phyloP scores from a whole-genome alignment of 2,113 vertebrate genomes.

The Mungos mungo region DNA sequence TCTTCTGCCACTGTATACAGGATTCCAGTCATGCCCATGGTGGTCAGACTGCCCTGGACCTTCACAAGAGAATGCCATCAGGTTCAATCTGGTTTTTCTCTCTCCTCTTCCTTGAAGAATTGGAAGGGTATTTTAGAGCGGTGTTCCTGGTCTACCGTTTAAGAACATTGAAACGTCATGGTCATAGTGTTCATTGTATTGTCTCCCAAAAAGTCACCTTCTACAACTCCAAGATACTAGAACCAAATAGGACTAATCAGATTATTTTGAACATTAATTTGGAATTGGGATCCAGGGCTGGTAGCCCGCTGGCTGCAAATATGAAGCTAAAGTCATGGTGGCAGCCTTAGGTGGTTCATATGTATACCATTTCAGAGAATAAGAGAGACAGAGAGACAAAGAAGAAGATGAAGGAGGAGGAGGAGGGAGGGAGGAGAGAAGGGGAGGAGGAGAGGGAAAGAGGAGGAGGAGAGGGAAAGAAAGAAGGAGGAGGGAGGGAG shows the following conservation, averaged over 20 bases:
- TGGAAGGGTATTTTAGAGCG: not conserved
- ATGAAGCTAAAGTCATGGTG: not conserved
- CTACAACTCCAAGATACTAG: not conserved
- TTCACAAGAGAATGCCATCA: not conserved
- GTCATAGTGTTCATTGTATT: not conserved
- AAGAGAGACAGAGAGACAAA: not conserved
- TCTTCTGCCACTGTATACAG: not conserved
- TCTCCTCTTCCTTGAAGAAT: not conserved
- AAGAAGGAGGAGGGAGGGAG: no score
- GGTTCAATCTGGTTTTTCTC: not conserved
- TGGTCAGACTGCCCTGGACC: not conserved
- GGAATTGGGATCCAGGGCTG: not conserved
- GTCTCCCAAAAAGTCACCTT: not conserved
- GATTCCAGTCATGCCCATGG: no score
- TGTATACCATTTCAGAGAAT: not conserved
- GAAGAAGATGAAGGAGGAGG: not conserved
- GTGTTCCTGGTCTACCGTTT: not conserved
- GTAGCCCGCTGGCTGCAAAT: not conserved
- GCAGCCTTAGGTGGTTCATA: not conserved
- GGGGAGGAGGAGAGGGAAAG: no score
- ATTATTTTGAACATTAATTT: not conserved
- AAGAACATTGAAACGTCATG: not conserved
- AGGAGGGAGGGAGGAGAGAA: fast-evolving
- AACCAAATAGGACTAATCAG: not conserved
- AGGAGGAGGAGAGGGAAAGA: no score